Base-by-base conservation (phyloP, 2,113 vertebrate genomes). In the Ceyx melanurus region DNA sequence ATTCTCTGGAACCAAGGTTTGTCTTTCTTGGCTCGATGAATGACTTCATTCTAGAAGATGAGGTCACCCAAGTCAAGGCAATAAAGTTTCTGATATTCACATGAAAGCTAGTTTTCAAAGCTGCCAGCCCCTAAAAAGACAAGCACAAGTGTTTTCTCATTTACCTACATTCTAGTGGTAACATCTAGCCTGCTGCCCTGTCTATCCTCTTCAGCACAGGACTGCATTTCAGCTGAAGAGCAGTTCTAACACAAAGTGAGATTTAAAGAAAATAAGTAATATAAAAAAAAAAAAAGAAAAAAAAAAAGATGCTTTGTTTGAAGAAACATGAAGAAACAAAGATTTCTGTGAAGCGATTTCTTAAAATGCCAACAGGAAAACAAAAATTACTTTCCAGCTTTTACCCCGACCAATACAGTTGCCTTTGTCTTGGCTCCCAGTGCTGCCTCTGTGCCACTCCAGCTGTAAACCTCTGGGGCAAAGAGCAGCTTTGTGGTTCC, bases 31-130 rank as follows among this genome's bases (percentile, higher is more conserved):
- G 98, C 95, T 97, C 97, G 93, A 97, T 98, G 98, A 98, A 98
- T 99, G 98, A 98, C 98, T 99, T 99, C 98, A 98, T 98, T 98
- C 97, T 97, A 97, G 94, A 94, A 97, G 98, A 98, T 98, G 98
- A 99, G 98, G 98, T 99, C 98, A 98, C 97, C 81, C 74, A 95
- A 98, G 98, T 98, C 98, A 98, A 97, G 97, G 98, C 98, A 98
- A 98, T 98, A 98, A 99, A 98, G 98, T 92, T 97, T 97, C 97
- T 97, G 97, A 98, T 98, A 98, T 97, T 98, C 98, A 97, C 98
- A 97, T 95, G 97, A 97, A 98, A 98, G 97, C 97, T 96, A 62
- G 95, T 97, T 97, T 97, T 97, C 95, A 95, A 97, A 96, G 97
- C 97, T 93, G 96, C 94, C 92, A 96, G 96, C 82, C 91, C 88